Percentiles rank a stretch among this genome's conserved stretches.
Conservation (phyloP, 2,797 vertebrate species). For the Cyclopterus lumpus region DNA sequence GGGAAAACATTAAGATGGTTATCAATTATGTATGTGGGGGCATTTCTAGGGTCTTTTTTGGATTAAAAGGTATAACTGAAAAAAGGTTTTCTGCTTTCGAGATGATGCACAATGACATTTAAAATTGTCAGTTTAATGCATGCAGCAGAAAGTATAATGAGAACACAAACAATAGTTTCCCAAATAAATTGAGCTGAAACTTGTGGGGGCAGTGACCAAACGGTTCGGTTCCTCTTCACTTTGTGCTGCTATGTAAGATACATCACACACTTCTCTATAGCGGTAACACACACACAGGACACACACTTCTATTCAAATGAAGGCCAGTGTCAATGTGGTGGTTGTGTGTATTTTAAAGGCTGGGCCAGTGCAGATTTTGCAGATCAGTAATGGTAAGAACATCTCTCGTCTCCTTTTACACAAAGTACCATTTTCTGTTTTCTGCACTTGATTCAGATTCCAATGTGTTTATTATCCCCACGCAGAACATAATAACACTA, state of each 20-base stretch:
- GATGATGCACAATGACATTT: slow-evolving; percentile 29
- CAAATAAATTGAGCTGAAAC: slow-evolving; percentile 40
- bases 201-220: slow-evolving; percentile 24
- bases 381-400: slow-evolving; percentile 51
- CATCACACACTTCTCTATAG: slow-evolving; percentile 40
- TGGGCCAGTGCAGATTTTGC: neutral
- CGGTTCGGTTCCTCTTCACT: slow-evolving; percentile 62
- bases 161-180: slow-evolving; percentile 4
- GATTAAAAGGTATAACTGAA: slow-evolving; percentile 7
- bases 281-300: neutral
- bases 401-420: neutral
- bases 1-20: slow-evolving; percentile 32
- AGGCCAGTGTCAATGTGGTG: neutral
- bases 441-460: slow-evolving; percentile 4
- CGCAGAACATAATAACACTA: neutral
- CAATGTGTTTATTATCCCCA: neutral
- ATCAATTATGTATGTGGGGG: slow-evolving; percentile 19
- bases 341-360: neutral
- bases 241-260: slow-evolving; percentile 36
- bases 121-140: neutral
- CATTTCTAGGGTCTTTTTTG: slow-evolving; percentile 2
- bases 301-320: slow-evolving; percentile 8
- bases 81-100: neutral
- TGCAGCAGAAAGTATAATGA: neutral
- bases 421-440: neutral